phyloP scores from a whole-genome alignment of 2,888 invertebrate species.

The Ornithoptera priamus region DNA sequence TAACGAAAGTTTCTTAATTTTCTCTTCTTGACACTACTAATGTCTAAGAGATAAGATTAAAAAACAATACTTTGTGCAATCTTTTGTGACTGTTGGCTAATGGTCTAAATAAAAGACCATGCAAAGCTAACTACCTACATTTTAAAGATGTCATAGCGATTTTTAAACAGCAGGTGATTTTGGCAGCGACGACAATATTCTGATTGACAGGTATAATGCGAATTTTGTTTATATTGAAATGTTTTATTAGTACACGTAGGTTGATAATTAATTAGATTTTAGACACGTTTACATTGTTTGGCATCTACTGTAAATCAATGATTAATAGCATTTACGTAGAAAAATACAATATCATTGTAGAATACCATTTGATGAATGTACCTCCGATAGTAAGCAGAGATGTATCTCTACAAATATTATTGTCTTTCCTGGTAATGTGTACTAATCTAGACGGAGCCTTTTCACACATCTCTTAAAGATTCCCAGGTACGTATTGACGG shows the following conservation, averaged over 20 bases:
- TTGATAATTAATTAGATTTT: constrained; percentile 1
- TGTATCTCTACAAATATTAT: no score
- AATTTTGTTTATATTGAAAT: constrained; percentile 4
- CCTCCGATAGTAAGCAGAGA: no score
- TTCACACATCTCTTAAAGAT: no score
- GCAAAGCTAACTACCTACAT: background rate
- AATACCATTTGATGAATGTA: no score
- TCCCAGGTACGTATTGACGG: no score
- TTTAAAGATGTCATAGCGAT: background rate
- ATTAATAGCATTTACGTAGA: no score
- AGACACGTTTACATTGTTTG: background rate
- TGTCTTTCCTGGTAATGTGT: no score
- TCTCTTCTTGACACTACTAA: no score
- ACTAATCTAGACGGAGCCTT: no score
- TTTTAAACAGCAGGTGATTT: constrained; percentile 3
- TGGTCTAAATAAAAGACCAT: background rate
- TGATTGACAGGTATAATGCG: constrained; percentile 20
- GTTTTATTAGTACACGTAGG: background rate
- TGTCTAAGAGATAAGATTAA: no score
- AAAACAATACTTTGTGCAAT: background rate
- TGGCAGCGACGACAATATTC: constrained; percentile 8
- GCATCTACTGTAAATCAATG: background rate
- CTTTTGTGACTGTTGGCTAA: background rate
- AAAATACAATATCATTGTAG: no score
- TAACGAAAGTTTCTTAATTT: no score